Evolutionary conservation across 2,113 vertebrate genomes (phyloP).

Genomic region (Brachyistius frenatus): DNA sequence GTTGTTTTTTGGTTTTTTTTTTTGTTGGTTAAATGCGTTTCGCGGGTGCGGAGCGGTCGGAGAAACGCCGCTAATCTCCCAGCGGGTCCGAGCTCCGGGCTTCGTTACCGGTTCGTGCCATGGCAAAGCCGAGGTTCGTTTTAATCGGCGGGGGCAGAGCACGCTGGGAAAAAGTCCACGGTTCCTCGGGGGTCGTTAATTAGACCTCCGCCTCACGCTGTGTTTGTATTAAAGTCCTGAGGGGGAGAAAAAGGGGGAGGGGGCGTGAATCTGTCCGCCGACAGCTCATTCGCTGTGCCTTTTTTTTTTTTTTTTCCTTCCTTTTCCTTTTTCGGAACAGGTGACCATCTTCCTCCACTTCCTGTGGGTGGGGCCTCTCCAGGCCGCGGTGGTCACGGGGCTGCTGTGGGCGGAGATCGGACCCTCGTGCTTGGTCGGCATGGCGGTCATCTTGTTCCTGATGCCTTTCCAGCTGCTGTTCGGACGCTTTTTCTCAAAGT

Average conservation of each 20-base stretch:
- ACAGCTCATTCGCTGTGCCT: not conserved
- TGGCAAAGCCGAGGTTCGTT: slow-evolving; percentile 23
- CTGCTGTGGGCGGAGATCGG: slow-evolving; percentile 95
- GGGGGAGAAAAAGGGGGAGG: too few relatives aligned
- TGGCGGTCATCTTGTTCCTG: slow-evolving; percentile 91
- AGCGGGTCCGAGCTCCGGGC: not conserved
- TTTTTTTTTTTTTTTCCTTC: slow-evolving; percentile 15
- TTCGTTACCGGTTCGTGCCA: slow-evolving; percentile 21
- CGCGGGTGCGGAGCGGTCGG: not conserved
- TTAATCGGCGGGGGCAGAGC: slow-evolving; percentile 39
- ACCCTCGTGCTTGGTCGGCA: slow-evolving; percentile 92
- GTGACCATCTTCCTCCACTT: slow-evolving; percentile 94
- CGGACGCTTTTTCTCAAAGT: slow-evolving; percentile 91
- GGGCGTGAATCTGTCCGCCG: too few relatives aligned
- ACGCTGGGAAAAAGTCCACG: slow-evolving; percentile 25
- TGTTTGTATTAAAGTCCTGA: slow-evolving; percentile 1
- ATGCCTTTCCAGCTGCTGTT: slow-evolving; percentile 91
- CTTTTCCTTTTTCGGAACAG: slow-evolving; percentile 68
- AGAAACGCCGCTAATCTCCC: not conserved
- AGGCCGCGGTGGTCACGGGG: slow-evolving; percentile 87
- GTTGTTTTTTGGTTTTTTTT: too few relatives aligned
- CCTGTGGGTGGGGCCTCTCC: slow-evolving; percentile 93
- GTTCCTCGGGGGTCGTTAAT: slow-evolving; percentile 17
- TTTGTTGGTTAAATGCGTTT: too few relatives aligned
- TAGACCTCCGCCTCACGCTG: not conserved